Conservation (phyloP, 1,140 invertebrate species). For the Diachasmimorpha longicaudata region DNA sequence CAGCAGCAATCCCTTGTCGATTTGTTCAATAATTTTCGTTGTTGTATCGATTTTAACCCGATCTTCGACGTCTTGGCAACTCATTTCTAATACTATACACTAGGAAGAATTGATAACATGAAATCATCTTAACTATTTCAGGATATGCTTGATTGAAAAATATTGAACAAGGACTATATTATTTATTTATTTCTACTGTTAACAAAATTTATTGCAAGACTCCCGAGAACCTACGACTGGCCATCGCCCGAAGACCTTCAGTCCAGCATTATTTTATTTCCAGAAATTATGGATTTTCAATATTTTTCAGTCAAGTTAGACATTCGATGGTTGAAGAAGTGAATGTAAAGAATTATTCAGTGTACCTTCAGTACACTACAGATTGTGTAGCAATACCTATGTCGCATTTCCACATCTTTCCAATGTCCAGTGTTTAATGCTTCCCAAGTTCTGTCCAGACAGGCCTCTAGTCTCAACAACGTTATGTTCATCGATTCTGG, state of each 20-base stretch:
- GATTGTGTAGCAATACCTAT: slow-evolving; percentile 70
- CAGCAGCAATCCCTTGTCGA: slow-evolving; percentile 84
- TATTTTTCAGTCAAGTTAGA: too few species aligned
- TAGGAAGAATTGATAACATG: slow-evolving; percentile 29
- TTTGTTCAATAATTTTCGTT: slow-evolving; percentile 69
- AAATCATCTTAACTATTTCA: background rate
- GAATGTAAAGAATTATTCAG: background rate
- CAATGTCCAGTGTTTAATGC: slow-evolving; percentile 84
- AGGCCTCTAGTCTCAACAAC: slow-evolving; percentile 60
- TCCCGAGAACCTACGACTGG: too few species aligned
- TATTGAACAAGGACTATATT: too few species aligned
- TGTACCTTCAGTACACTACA: slow-evolving; percentile 68
- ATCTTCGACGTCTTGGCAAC: slow-evolving; percentile 21
- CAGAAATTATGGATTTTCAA: background rate
- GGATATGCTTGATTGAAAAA: too few species aligned
- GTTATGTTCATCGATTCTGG: slow-evolving; percentile 46
- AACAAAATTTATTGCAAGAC: too few species aligned
- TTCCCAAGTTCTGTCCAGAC: slow-evolving; percentile 81
- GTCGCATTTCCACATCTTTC: slow-evolving; percentile 72
- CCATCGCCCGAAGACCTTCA: too few species aligned
- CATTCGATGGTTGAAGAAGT: too few species aligned
- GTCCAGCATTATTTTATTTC: too few species aligned
- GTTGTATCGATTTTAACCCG: slow-evolving; percentile 37
- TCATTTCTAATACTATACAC: slow-evolving; percentile 47
- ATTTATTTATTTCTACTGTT: too few species aligned